A percentile compares a stretch with the other conserved stretches of the same genome.
Conservation (phyloP, 2,113 vertebrate species). For the Nettapus auritus region DNA sequence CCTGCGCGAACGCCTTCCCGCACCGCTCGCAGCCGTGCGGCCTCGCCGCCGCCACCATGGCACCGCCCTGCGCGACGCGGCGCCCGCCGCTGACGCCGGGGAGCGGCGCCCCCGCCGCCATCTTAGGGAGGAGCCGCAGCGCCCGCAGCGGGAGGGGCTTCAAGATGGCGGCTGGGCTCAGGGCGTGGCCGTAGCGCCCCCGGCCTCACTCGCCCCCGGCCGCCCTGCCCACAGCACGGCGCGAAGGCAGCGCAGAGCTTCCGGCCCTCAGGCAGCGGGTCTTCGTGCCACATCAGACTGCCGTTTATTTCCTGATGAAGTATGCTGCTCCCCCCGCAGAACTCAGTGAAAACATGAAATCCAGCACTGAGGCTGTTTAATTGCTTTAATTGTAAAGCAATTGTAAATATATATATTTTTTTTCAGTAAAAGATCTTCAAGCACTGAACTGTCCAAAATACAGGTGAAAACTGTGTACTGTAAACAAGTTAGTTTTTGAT, state of each 20-base stretch:
- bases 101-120: accelerated
- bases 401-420: no score
- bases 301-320: no score
- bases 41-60: neutral
- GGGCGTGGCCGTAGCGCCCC: no score
- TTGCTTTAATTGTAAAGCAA: neutral
- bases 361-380: neutral
- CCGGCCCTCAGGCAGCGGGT: no score
- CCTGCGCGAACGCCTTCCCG: neutral
- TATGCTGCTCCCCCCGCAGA: no score
- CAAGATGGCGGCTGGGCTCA: no score
- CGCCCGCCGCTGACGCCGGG: neutral
- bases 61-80: neutral
- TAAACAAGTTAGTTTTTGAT: neutral
- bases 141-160: no score
- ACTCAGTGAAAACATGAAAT: neutral
- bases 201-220: no score
- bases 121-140: neutral
- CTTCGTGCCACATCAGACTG: no score
- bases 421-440: neutral
- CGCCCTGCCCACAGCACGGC: no score
- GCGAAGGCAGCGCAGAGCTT: no score
- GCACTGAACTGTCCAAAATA: neutral
- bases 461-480: neutral
- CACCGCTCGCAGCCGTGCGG: neutral